Evolutionary conservation across 2,888 invertebrate species (phyloP), one percentile per base, ranked within the genome.

Genomic region (Operophtera brumata): DNA sequence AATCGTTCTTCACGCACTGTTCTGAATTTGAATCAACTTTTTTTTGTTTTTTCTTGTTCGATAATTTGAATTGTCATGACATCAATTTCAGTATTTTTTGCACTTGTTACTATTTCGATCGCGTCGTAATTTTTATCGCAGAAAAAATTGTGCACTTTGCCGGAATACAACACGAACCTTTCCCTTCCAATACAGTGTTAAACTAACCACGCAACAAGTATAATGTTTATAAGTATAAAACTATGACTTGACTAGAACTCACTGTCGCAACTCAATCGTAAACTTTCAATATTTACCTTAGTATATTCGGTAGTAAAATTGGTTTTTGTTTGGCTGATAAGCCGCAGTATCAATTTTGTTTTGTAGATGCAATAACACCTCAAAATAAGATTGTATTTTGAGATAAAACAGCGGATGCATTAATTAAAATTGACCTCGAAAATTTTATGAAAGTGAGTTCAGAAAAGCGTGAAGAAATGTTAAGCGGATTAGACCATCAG

Each of bases 201-300:
- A 81, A 88, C 88, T 88, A 86, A 86, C 80, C 70, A 76, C 77
- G 78, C 77, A 79, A 82, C 82, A 74, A 82, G 77, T 77, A 82
- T 82, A 82, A 84, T 81, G 84, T 84, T 84, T 84, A 81, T 85
- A 85, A 86, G 83, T 85, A 86, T 80, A 80, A 82, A 86, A 78
- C 80, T 78, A 80, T 75, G 78, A 82, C 84, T 84, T 71, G 71
- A 64, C 71, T 76, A 74, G 73, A 75, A 76, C 71, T 67, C 64
- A 68, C 77, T 87, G 86, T 88, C 78, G 89, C 84, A 88, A 87
- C 73, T 67, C 47, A 60, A 48, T 62, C 60, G 66, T 62, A 54
- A 51, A 55, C 57, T 57, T 54, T 58, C 51, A 52, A 64, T 32
- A 43, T 51, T 47, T 42, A 54, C 47, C 61, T 65, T 63, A 75